These are phyloP conservation scores for Aquatica leii DNA, from an alignment of 2,888 invertebrate genomes.

Conservation along the genomic window DNA sequence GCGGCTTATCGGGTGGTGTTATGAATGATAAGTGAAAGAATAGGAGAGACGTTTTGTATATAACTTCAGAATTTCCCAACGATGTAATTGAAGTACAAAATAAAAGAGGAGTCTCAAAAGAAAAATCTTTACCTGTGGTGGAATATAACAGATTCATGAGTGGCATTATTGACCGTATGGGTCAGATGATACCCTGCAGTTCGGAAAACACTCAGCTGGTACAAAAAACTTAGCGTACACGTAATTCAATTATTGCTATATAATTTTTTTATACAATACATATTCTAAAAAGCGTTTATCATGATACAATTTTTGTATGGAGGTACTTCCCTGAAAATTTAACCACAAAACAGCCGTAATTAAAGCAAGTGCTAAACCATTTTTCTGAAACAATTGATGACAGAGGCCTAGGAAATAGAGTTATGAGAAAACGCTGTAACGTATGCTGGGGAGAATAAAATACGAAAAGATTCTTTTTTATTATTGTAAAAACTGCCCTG, in stretches of 20 bases:
- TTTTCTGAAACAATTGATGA: neutral
- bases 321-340: neutral
- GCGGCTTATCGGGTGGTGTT: conserved; percentile 32
- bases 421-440: too few species aligned
- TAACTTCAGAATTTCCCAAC: conserved; percentile 5
- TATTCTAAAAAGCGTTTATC: neutral
- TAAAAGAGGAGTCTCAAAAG: neutral
- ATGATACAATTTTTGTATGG: neutral
- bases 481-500: too few species aligned
- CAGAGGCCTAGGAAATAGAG: neutral
- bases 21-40: conserved; percentile 49
- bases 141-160: conserved; percentile 20
- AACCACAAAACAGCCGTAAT: neutral
- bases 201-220: too few species aligned
- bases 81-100: neutral
- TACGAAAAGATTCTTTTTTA: too few species aligned
- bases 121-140: conserved; percentile 11
- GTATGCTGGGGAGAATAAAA: too few species aligned
- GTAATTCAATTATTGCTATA: neutral
- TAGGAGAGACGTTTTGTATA: conserved; percentile 31
- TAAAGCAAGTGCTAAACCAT: neutral
- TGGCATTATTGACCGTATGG: conserved; percentile 5
- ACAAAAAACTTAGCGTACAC: too few species aligned
- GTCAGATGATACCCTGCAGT: conserved; percentile 12
- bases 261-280: neutral